Evolutionary conservation across 2,888 invertebrate genomes (phyloP), one percentile per base, ranked within the genome.

Genomic region (Brenthis hecate): DNA sequence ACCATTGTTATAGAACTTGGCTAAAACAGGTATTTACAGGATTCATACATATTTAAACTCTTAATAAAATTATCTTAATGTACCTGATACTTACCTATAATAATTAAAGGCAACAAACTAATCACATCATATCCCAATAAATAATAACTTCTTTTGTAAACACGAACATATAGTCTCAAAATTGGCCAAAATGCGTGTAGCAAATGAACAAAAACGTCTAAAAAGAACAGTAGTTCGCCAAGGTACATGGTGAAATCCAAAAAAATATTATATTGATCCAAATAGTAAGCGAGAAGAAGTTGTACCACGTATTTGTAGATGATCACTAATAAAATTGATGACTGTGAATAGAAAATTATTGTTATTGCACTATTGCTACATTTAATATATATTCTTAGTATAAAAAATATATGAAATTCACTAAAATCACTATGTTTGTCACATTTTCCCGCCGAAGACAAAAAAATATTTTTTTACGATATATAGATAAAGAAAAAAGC

Each of bases 141-240:
- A 0, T 82, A 16, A 2, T 66, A 16, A 65, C 77, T 85, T 65
- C 88, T 80, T 72, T 85, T 81, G 47, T 83, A 83, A 0, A 86
- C 83, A 61, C 88, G 81, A 65, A 87, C 81, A 61, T 91, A 80
- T 5, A 84, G 36, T 2, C 90, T 79, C 3, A 89, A 81, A 4
- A 83, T 61, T 0, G 88, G 82, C 92, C 91, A 92, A 64, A 78
- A 85, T 0, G 74, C 50, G 47, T 92, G 91, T 6, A 90, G 70
- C 2, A 87, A 56, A 28, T 85, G 81, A 3, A 88, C 65, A 0
- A 83, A 5, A 1, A 90, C 80, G 69, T 92, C 91, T 3, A 78
- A 6, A 0, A 74, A 28, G 66, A 78, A 91, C 2, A 86, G n/a
- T 2, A 79, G 0, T 70, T 91, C 91, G 0, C 80, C 74, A 5